Conservation (phyloP, 92 coral and sea anemone genomes). For the Zoanthus gigantus region DNA sequence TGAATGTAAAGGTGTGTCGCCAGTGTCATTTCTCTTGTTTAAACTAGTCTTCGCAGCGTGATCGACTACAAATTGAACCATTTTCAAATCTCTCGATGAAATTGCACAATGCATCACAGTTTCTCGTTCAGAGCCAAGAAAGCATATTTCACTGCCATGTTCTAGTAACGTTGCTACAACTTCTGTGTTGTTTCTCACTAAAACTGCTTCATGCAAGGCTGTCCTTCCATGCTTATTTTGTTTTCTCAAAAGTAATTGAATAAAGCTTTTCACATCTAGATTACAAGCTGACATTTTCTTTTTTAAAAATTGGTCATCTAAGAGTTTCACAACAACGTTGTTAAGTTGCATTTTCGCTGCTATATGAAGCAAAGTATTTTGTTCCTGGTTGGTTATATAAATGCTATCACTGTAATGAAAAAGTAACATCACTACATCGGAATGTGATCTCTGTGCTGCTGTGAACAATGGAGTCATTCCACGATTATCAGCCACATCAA, state of each 20-base stretch:
- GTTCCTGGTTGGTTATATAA: neutral
- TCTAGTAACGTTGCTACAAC: neutral
- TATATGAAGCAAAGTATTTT: conserved; percentile 9
- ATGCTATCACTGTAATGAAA: neutral
- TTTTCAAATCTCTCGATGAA: neutral
- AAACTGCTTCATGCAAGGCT: conserved; percentile 4
- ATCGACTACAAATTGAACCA: neutral
- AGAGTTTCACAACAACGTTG: neutral
- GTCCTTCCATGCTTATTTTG: conserved; percentile 2
- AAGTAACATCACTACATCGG: neutral
- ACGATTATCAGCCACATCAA: neutral
- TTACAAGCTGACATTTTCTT: neutral
- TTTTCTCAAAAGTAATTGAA: neutral
- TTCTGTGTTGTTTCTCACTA: neutral
- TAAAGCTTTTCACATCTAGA: neutral
- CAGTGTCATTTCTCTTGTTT: neutral
- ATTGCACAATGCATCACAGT: conserved; percentile 6
- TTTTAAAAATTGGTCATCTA: neutral
- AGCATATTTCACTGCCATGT: conserved; percentile 5
- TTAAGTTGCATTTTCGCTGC: neutral
- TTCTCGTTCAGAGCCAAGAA: neutral
- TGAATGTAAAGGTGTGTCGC: neutral
- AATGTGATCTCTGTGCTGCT: neutral
- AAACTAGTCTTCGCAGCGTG: neutral
- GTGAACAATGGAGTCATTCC: conserved; percentile 9